phyloP scores from a whole-genome alignment of 2,888 invertebrate species.

The Protophormia terraenovae region DNA sequence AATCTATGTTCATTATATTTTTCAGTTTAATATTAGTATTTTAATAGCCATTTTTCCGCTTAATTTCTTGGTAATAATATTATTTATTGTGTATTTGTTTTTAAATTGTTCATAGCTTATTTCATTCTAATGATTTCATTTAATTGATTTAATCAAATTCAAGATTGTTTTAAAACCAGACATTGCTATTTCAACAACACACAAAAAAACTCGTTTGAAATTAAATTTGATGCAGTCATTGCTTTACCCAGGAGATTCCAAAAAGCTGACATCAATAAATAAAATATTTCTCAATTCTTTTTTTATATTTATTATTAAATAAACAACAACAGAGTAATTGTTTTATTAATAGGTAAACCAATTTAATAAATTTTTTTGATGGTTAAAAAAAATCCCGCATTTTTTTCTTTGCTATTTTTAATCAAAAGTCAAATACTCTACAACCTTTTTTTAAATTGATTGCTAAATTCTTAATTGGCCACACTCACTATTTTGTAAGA shows the following conservation, averaged over 20 bases:
- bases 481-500: neutral
- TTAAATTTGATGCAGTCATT: constrained; percentile 2
- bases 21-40: neutral
- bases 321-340: too few species aligned
- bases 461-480: constrained; percentile 26
- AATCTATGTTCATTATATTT: too few species aligned
- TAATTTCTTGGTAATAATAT: constrained; percentile 33
- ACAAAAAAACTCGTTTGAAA: constrained; percentile 37
- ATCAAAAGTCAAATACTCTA: neutral
- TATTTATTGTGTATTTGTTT: neutral
- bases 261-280: constrained; percentile 46
- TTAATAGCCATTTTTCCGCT: constrained; percentile 8
- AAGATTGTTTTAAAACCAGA: constrained; percentile 22
- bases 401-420: too few species aligned
- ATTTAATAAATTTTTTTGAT: too few species aligned
- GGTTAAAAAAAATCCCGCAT: neutral
- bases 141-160: constrained; percentile 37
- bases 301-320: too few species aligned
- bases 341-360: neutral
- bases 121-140: constrained; percentile 55
- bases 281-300: neutral
- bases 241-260: constrained; percentile 18
- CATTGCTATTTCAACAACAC: neutral
- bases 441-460: constrained; percentile 16
- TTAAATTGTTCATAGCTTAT: neutral